Percentiles rank a stretch among this genome's conserved stretches.
phyloP scores from a whole-genome alignment of 2,888 invertebrate species.

The Drosophila tanythrix region DNA sequence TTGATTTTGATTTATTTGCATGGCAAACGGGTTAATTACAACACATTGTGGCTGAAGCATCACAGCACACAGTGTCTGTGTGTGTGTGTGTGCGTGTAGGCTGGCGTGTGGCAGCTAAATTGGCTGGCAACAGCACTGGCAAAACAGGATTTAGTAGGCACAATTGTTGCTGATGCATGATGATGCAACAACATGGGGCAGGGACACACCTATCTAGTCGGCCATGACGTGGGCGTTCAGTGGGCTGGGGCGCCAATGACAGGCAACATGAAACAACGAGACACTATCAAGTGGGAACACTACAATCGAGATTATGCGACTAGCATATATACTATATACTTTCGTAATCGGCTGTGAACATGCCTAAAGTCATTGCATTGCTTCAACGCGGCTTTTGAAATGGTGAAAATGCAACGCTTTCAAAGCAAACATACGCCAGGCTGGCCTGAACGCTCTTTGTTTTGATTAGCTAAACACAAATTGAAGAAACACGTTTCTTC shows the following conservation, averaged over 20 bases:
- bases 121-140: conserved; percentile 15
- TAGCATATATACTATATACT: neutral
- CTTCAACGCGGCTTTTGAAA: neutral
- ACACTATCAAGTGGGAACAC: neutral
- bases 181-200: conserved; percentile 17
- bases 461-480: conserved; percentile 78
- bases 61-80: conserved; percentile 9
- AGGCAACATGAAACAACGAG: neutral
- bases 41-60: conserved; percentile 51
- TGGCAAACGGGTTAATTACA: conserved; percentile 70
- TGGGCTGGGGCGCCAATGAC: conserved; percentile 25
- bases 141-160: conserved; percentile 48
- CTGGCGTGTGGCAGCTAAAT: conserved; percentile 1
- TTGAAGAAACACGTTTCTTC: conserved; percentile 68
- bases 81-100: neutral
- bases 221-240: conserved; percentile 44
- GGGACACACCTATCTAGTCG: conserved; percentile 4
- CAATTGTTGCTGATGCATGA: conserved; percentile 55
- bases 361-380: conserved; percentile 17
- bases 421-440: conserved; percentile 46
- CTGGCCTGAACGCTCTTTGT: conserved; percentile 25
- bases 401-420: conserved; percentile 57
- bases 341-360: neutral
- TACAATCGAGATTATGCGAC: neutral
- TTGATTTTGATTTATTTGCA: conserved; percentile 72